Evolutionary conservation across 2,888 invertebrate species (phyloP).

Genomic region (Lithodes maja): DNA sequence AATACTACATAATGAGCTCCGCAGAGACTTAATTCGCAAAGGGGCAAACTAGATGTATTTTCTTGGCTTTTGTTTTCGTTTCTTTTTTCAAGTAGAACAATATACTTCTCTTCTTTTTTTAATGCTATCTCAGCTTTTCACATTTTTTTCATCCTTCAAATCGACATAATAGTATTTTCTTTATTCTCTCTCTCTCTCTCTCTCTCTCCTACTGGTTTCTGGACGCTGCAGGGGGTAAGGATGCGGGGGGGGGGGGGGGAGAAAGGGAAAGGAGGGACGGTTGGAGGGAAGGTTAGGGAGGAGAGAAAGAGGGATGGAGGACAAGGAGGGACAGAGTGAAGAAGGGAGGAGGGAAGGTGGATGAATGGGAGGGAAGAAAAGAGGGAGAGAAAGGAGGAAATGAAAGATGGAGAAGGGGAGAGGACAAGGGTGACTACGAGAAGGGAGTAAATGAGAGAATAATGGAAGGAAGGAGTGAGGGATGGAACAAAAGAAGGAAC

Average conservation of each 20-base stretch:
- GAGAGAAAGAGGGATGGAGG: neutral
- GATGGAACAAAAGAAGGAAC: neutral
- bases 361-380: neutral
- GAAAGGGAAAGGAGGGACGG: neutral
- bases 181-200: neutral
- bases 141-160: too few relatives aligned
- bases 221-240: neutral
- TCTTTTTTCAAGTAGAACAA: too few relatives aligned
- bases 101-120: too few relatives aligned
- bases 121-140: too few relatives aligned
- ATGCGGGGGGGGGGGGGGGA: neutral
- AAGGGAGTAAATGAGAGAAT: constrained; percentile 3
- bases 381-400: neutral
- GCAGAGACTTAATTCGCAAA: too few relatives aligned
- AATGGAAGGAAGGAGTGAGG: neutral
- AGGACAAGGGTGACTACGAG: neutral
- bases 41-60: too few relatives aligned
- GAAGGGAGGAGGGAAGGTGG: neutral
- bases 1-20: too few relatives aligned
- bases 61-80: too few relatives aligned
- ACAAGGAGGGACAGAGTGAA: neutral
- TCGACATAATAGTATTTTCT: too few relatives aligned
- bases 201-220: neutral
- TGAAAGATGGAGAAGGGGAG: neutral
- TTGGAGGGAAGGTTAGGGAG: neutral